Evolutionary conservation across 1,140 invertebrate genomes (phyloP), one percentile per base, ranked within the genome.

Genomic region (Forficula auricularia): DNA sequence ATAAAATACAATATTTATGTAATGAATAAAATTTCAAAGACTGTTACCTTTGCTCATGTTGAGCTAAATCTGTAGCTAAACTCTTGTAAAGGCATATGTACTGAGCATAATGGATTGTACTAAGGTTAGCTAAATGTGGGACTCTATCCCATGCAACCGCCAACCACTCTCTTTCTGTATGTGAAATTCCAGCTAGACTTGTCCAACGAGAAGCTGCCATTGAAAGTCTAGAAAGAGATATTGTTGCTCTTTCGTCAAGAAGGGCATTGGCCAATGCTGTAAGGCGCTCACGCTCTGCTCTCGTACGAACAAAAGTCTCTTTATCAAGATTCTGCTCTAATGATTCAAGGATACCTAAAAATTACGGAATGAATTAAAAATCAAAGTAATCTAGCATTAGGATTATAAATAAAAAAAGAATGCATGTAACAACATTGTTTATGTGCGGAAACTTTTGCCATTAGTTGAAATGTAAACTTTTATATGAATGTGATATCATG

Each of bases 201-300:
- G 77, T 78, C 84, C 84, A 88, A 37, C 77, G 69, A 0, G 82
- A 83, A 18, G 83, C 79, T 2, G 83, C 81, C 38, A 82, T 60
- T 8, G 82, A 77, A 71, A 88, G 77, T 57, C 80, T 74, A 52
- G 85, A 82, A 6, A 27, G 22, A 31, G 82, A 76, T 34, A 79
- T 66, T 30, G 74, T 73, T 2, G 79, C 78, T 8, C 82, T 82
- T 56, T 76, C 72, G 47, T 88, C 83, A 40, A 89, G 60, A 42
- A 88, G 73, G 10, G 65, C 59, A 3, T 72, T 77, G 14, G 83
- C 82, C 35, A 75, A 68, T 51, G 76, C 72, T 56, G 88, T 83
- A n/a, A 86, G 54, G 16, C 72, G 65, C 0, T 78, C 71, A 60
- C 82, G 76, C 52, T 74, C 73, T 10, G 70, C 66, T 43, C 77